These are phyloP conservation scores for Stomatorhinus ivindoensis DNA, from an alignment of 2,113 vertebrate species.

Conservation along the genomic window DNA sequence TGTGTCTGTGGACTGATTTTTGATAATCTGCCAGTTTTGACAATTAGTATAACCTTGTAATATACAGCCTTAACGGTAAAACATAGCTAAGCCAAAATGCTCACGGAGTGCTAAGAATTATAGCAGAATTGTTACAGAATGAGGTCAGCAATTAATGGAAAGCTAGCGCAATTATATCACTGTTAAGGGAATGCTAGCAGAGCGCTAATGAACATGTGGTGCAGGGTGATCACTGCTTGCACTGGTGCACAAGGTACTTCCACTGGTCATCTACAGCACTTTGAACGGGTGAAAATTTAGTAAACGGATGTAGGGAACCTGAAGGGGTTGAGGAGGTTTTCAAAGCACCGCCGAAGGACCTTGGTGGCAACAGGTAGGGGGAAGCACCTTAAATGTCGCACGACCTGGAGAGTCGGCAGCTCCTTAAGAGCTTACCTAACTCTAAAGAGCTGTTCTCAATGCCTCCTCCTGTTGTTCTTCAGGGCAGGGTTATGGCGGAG, in stretches of 20 bases:
- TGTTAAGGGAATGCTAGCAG: neutral
- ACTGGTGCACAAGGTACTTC: neutral
- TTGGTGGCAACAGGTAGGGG: neutral
- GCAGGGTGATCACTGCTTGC: neutral
- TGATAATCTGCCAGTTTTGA: neutral
- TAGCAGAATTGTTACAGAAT: neutral
- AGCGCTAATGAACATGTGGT: neutral
- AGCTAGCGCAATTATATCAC: neutral
- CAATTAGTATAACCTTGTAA: neutral
- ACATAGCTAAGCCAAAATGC: neutral
- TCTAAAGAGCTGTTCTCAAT: neutral
- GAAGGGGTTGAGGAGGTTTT: neutral
- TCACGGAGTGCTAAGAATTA: neutral
- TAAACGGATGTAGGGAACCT: neutral
- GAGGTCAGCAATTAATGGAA: neutral
- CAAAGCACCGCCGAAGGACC: neutral
- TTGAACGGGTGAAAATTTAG: neutral
- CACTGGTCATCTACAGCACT: neutral
- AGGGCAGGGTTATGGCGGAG: neutral
- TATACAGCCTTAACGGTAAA: neutral
- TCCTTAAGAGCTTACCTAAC: conserved; percentile 32
- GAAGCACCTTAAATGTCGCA: neutral
- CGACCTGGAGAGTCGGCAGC: conserved; percentile 28
- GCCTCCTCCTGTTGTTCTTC: neutral
- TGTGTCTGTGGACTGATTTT: neutral